Evolutionary conservation across 1,140 invertebrate species (phyloP).

Genomic region (Bombus breviceps): DNA sequence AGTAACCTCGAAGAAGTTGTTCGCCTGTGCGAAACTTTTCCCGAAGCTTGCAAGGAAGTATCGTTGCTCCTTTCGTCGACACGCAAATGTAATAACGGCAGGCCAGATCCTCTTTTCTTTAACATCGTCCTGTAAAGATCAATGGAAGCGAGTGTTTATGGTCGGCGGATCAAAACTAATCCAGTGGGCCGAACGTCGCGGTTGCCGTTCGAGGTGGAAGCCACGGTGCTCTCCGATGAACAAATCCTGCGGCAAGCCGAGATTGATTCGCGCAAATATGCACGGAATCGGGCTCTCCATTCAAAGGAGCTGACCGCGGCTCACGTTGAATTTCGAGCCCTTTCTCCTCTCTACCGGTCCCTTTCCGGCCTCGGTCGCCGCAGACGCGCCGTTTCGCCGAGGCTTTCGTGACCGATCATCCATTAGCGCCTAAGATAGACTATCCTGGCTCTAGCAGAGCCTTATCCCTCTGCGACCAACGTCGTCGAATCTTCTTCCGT

Average conservation of each 20-base stretch:
- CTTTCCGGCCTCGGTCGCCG: not conserved
- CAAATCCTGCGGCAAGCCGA: conserved; percentile 7
- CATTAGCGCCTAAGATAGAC: conserved; percentile 56
- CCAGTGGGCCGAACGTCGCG: not conserved
- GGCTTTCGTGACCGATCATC: conserved; percentile 63
- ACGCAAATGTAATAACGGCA: conserved; percentile 5
- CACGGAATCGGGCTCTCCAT: not conserved
- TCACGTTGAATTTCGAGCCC: conserved; percentile 13
- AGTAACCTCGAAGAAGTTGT: not conserved
- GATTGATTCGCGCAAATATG: conserved; percentile 40
- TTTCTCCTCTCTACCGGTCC: not conserved
- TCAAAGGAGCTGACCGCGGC: conserved; percentile 10
- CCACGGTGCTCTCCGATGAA: not conserved
- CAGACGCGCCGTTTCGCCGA: conserved; percentile 19
- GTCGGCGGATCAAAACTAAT: conserved; percentile 1
- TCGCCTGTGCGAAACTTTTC: not conserved
- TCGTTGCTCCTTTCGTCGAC: not conserved
- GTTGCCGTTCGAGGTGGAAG: too few species aligned
- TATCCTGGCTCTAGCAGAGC: not conserved
- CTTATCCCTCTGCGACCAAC: conserved; percentile 16
- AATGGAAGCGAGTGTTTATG: conserved; percentile 11
- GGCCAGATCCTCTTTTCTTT: too few species aligned
- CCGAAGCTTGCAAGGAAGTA: not conserved
- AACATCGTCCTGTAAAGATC: not conserved
- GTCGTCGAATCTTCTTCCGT: not conserved